These are phyloP conservation scores for Drosophila pallidifrons DNA, from an alignment of 1,140 invertebrate genomes.

Conservation along the genomic window DNA sequence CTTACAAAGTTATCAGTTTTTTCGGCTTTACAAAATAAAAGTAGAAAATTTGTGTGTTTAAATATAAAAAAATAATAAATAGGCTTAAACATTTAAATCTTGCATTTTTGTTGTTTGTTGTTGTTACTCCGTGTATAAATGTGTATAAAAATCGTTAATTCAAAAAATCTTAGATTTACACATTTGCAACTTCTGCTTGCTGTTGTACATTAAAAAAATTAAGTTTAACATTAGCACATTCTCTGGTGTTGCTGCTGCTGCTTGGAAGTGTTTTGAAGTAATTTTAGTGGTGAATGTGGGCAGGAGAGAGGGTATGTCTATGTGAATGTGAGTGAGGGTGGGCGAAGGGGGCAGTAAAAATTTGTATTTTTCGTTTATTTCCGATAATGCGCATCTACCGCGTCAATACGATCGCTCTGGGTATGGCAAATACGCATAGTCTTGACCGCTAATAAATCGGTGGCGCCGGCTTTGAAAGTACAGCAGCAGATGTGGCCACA, in stretches of 20 bases:
- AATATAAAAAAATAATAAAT: conserved; percentile 81
- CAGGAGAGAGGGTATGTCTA: not conserved
- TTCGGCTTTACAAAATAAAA: conserved; percentile 41
- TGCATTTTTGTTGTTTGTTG: conserved; percentile 45
- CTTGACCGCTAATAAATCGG: conserved; percentile 81
- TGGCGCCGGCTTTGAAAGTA: conserved; percentile 58
- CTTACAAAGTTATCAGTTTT: conserved; percentile 79
- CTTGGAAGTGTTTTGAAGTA: conserved; percentile 53
- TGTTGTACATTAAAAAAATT: conserved; percentile 54
- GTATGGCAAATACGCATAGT: conserved; percentile 74
- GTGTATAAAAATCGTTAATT: conserved; percentile 81
- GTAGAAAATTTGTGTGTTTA: conserved; percentile 62
- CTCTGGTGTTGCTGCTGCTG: conserved; percentile 18
- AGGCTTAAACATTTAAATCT: conserved; percentile 77
- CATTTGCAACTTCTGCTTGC: conserved; percentile 44
- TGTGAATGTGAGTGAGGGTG: not conserved
- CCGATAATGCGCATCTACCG: conserved; percentile 59
- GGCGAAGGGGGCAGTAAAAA: conserved; percentile 20
- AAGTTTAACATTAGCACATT: conserved; percentile 62
- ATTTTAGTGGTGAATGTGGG: conserved; percentile 13
- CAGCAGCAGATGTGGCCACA: conserved; percentile 41
- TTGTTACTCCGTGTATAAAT: conserved; percentile 56
- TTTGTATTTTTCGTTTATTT: not conserved
- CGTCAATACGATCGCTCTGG: conserved; percentile 69
- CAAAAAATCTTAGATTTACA: conserved; percentile 68